phyloP scores from a whole-genome alignment of 1,140 invertebrate genomes.

The Mesaphorura yosii region DNA sequence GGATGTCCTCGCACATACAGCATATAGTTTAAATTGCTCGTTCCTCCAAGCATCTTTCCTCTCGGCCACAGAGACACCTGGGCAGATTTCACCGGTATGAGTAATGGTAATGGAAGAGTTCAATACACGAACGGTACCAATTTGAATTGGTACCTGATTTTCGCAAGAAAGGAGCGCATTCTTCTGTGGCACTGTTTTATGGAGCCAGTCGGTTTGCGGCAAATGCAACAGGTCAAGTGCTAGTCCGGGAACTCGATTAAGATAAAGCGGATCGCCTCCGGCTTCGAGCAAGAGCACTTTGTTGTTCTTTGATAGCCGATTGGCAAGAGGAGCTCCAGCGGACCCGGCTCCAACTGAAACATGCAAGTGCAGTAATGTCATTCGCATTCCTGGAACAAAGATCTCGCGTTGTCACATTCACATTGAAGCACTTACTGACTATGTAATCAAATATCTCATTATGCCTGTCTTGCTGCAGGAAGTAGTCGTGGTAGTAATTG shows the following conservation, averaged over 20 bases:
- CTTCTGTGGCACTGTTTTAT: conserved; percentile 4
- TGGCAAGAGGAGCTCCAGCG: conserved; percentile 3
- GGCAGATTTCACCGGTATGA: background rate
- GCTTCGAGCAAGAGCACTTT: conserved; percentile 39
- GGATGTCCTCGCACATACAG: conserved; percentile 8
- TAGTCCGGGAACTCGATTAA: conserved; percentile 29
- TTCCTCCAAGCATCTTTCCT: conserved; percentile 8
- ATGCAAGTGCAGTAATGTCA: background rate
- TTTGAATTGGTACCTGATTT: background rate
- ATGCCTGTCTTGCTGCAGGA: background rate
- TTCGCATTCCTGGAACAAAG: background rate
- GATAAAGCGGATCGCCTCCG: conserved; percentile 33
- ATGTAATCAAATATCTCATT: background rate
- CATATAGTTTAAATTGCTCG: conserved; percentile 3
- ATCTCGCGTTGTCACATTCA: too few relatives aligned
- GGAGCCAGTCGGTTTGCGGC: conserved; percentile 36
- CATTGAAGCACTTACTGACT: background rate
- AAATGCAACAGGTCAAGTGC: conserved; percentile 30
- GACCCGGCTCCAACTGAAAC: conserved; percentile 9
- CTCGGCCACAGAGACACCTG: conserved; percentile 10
- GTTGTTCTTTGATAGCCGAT: conserved; percentile 33
- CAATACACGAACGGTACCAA: background rate
- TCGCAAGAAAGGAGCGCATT: background rate
- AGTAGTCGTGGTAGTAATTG: background rate
- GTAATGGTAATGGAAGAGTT: background rate